Base-by-base conservation (phyloP, 2,888 invertebrate genomes). In the Cyclophora punctaria region DNA sequence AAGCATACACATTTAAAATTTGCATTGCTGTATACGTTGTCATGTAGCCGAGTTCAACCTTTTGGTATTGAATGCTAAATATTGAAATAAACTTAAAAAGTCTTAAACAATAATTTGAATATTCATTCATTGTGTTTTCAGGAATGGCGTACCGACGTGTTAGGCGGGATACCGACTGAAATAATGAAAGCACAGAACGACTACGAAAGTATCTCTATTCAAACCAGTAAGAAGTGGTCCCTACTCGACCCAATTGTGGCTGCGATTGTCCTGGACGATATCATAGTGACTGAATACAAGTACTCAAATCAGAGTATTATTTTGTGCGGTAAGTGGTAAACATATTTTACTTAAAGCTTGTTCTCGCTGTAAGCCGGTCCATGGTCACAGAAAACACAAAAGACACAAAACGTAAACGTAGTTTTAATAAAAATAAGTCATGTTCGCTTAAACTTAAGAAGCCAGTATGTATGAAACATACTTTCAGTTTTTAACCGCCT, bases 271-370 rank as follows among this genome's bases (percentile, higher is more conserved):
- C 44, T 76, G 2, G 53, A 71, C 6, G 41, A 53, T 2, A 44
- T 42, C 3, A 40, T 77, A 0, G 66, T 73, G 0, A 51, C 58
- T 0, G 64, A 69, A 3, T 65, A 55, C 33, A 67, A 44, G 50
- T 61, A 60, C 50, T 61, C 71, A 0, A 58, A 62, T 0, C 71
- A 77, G 44, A 59, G 58, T 45, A 73, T 81, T 43, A 45, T 63
- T 53, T 60, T 80, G 7, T 74, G 73, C 52, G 79, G 82, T 81
- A 63, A 69, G 69, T 20, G 20, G 20, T 20, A 20, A 20, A 20
- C 20, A 20, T 2, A 20, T 20, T 20, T 20, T 20, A 20, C 20
- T 20, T 20, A 20, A 20, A 20, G 20, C 20, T 20, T 20, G 20
- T 20, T 20, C 20, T 20, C 20, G 2, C 20, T 20, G 20, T 20